Evolutionary conservation across 2,113 vertebrate species (phyloP).

Genomic region (Sorex fumeus): DNA sequence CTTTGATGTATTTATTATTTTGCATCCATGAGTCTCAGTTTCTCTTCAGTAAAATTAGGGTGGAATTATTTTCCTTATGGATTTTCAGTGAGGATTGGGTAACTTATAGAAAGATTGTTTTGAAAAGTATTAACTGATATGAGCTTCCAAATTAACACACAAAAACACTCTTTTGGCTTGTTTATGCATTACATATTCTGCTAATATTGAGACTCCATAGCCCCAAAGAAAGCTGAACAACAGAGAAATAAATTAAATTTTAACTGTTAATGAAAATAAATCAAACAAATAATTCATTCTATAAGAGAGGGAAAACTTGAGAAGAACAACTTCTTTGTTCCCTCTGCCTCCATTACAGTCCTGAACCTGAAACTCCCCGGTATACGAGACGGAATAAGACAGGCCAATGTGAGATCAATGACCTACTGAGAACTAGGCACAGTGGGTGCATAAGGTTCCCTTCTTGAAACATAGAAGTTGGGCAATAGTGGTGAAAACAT

Average conservation of each 20-base stretch:
- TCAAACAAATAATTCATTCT: neutral
- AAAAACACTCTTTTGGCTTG: neutral
- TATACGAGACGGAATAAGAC: neutral
- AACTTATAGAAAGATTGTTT: neutral
- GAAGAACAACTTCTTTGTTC: neutral
- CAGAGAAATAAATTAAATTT: neutral
- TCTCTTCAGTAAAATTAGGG: neutral
- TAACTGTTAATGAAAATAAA: neutral
- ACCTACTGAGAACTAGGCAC: neutral
- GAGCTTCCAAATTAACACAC: neutral
- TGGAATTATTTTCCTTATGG: neutral
- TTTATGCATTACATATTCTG: neutral
- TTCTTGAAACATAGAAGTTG: neutral
- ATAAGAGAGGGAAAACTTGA: neutral
- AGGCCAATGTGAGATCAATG: neutral
- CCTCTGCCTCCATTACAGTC: accelerated
- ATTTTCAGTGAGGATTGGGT: neutral
- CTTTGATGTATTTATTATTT: neutral
- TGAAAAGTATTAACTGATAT: neutral
- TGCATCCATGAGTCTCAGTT: neutral
- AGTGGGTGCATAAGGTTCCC: neutral
- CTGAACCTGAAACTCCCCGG: neutral
- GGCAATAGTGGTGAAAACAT: neutral
- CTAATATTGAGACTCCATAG: neutral
- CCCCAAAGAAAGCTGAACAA: neutral